A percentile compares a stretch with the other conserved stretches of the same genome.
Evolutionary conservation across 2,113 vertebrate genomes (phyloP).

Genomic region (Rostratula benghalensis): DNA sequence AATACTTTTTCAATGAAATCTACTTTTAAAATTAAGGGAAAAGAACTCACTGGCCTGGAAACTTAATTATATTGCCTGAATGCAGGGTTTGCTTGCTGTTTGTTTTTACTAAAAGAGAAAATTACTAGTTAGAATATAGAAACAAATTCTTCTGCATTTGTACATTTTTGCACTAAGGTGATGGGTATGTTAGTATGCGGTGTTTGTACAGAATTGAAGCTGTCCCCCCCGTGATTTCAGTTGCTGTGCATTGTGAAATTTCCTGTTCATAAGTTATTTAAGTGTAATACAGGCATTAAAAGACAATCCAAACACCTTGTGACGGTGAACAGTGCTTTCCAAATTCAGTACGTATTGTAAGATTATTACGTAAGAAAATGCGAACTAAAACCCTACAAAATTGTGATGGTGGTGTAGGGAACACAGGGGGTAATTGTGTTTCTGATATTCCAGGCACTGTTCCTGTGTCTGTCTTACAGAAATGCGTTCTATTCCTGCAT

Average conservation of each 20-base stretch:
- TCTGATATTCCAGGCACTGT: background rate
- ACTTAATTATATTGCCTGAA: background rate
- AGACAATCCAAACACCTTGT: background rate
- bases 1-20: background rate
- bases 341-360: background rate
- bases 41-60: background rate
- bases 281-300: background rate
- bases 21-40: background rate
- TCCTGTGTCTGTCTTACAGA: background rate
- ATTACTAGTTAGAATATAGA: background rate
- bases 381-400: no score
- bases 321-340: background rate
- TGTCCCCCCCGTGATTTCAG: background rate
- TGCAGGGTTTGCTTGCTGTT: background rate
- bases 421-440: background rate
- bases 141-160: background rate
- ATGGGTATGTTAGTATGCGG: fast-evolving
- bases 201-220: background rate
- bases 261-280: background rate
- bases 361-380: background rate
- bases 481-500: background rate
- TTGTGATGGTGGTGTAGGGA: background rate
- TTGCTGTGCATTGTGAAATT: background rate
- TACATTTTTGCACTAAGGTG: background rate
- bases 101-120: background rate